Evolutionary conservation across 1,140 invertebrate species (phyloP), one percentile per base, ranked within the genome.

Genomic region (Helicoverpa armigera): DNA sequence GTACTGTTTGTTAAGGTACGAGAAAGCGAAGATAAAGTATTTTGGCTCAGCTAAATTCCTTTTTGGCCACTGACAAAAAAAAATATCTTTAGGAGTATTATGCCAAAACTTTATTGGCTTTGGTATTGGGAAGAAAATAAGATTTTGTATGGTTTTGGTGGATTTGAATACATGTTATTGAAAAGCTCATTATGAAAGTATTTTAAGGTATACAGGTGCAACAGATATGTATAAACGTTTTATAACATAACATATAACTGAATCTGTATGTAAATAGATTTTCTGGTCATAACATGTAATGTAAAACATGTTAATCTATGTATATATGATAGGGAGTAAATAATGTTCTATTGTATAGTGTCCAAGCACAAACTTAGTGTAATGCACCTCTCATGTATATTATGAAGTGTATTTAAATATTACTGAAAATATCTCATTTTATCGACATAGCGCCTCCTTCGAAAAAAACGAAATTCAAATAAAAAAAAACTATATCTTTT

Each of bases 321-420:
- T 69, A 69, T 23, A 69, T 69, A 43, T 48, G 0, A 29, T 35
- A 60, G 29, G 10, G 18, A 16, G 43, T 48, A n/a, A 43, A 43
- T 29, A 16, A n/a, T 63, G 31, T 65, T 43, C 43, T 11, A 69
- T 67, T 48, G 63, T 67, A 67, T 67, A 67, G 12, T 50, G 43
- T 69, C 65, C 43, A 69, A 50, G 65, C 65, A 69, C 65, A 69
- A 69, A 69, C 10, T 69, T 69, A 69, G 16, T 51, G 1, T 50
- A 10, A 69, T 23, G 65, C 65, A 69, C 43, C n/a, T 69, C n/a
- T 69, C 43, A 23, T 69, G 10, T 67, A 67, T 48, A 16, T 35
- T 67, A 43, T 69, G 43, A 69, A 69, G 16, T 69, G 43, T 69
- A 69, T 51, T 16, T n/a, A 18, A 10, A 69, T 18, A 13, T 23